Percentiles rank a stretch among this genome's conserved stretches.
phyloP scores from a whole-genome alignment of 2,888 invertebrate species.

The Dryococelus australis region DNA sequence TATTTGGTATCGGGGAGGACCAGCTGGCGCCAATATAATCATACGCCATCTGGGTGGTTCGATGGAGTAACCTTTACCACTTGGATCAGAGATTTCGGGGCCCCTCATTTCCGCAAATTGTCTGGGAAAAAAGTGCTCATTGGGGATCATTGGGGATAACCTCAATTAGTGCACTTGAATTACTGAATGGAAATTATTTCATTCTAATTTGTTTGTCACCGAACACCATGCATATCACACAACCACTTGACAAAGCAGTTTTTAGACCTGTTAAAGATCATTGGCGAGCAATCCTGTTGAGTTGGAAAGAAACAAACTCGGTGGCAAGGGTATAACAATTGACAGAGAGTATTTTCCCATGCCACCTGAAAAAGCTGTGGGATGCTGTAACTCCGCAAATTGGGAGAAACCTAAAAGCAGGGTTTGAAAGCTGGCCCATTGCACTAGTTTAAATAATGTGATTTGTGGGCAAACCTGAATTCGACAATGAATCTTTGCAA shows the following conservation, averaged over 20 bases:
- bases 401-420: conserved; percentile 1
- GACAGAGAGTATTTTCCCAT: neutral
- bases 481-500: neutral
- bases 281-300: conserved; percentile 10
- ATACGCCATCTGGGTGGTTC: neutral
- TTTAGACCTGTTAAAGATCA: neutral
- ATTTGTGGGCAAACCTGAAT: neutral
- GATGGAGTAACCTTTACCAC: neutral
- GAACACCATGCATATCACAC: neutral
- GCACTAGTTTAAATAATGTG: neutral
- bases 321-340: neutral
- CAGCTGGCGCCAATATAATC: neutral
- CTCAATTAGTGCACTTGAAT: neutral
- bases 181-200: neutral
- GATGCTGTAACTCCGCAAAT: neutral
- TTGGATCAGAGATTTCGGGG: neutral
- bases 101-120: neutral
- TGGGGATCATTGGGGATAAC: conserved; percentile 16
- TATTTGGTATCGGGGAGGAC: neutral
- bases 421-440: neutral
- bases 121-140: neutral
- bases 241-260: neutral
- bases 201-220: neutral
- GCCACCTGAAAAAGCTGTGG: neutral
- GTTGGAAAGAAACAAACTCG: neutral